Conservation (phyloP, 2,888 invertebrate genomes). For the Calephelis perditalis region DNA sequence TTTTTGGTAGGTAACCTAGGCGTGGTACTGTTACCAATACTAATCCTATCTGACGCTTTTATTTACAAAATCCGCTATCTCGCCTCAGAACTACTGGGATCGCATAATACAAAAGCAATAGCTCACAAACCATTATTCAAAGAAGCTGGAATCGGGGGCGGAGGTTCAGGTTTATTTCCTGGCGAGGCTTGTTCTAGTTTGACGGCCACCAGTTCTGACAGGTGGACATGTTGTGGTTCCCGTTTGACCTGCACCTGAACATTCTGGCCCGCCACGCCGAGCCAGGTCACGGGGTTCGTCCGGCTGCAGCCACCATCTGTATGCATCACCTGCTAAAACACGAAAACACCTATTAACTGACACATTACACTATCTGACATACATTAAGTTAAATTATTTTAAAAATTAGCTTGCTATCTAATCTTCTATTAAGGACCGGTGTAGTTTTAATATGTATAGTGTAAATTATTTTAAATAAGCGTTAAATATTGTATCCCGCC, state of each 20-base stretch:
- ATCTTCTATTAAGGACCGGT: no score
- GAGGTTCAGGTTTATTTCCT: slow-evolving; percentile 75
- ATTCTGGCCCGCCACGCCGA: slow-evolving; percentile 63
- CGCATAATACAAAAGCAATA: slow-evolving; percentile 5
- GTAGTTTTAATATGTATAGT: no score
- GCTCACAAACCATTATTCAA: slow-evolving; percentile 58
- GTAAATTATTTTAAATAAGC: no score
- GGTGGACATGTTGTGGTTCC: slow-evolving; percentile 79
- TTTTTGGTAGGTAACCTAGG: no score
- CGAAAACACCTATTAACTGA: no score
- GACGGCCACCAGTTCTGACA: slow-evolving; percentile 78
- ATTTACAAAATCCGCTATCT: neutral
- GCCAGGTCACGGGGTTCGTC: slow-evolving; percentile 84
- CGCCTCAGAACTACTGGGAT: slow-evolving; percentile 9
- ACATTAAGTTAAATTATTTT: no score
- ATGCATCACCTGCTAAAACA: slow-evolving; percentile 51
- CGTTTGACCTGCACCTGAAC: slow-evolving; percentile 81
- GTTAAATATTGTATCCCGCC: no score
- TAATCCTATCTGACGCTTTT: no score
- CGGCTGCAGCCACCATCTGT: slow-evolving; percentile 82
- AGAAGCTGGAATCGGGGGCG: slow-evolving; percentile 58
- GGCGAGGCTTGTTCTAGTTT: slow-evolving; percentile 83
- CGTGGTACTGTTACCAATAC: no score
- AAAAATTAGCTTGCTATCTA: no score
- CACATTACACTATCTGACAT: no score